Conservation (phyloP, 1,140 invertebrate species). For the Nephotettix cincticeps region DNA sequence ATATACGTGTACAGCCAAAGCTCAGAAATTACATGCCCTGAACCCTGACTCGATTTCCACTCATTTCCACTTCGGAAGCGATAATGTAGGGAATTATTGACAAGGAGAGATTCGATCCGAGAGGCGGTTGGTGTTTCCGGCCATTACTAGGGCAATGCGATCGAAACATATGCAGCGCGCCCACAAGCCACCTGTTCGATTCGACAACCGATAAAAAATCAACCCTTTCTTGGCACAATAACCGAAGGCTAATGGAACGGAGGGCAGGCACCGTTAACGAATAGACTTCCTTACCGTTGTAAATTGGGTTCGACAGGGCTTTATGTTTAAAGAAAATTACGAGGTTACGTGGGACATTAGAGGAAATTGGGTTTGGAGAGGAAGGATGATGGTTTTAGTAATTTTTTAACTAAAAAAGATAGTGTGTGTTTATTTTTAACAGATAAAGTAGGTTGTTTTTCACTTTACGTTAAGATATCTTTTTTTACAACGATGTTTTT, state of each 20-base stretch:
- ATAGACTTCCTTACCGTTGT: neutral
- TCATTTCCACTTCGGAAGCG: neutral
- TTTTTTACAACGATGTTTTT: too few relatives aligned
- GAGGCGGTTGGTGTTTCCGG: neutral
- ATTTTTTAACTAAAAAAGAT: too few relatives aligned
- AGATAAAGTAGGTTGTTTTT: too few relatives aligned
- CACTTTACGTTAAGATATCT: too few relatives aligned
- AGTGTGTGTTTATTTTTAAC: too few relatives aligned
- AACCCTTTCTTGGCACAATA: constrained; percentile 30
- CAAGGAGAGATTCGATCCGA: constrained; percentile 11
- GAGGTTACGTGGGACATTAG: neutral
- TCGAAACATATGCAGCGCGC: neutral
- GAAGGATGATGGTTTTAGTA: too few relatives aligned
- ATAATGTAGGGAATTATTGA: neutral
- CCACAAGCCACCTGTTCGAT: constrained; percentile 22
- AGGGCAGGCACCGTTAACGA: constrained; percentile 12
- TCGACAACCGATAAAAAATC: constrained; percentile 31
- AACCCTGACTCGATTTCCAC: too few relatives aligned
- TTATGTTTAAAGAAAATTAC: constrained; percentile 1
- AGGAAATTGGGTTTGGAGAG: too few relatives aligned
- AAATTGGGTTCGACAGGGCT: constrained; percentile 7
- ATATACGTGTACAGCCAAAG: too few relatives aligned
- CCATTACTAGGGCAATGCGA: neutral
- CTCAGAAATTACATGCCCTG: too few relatives aligned
- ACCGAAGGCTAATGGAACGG: constrained; percentile 29